Percentiles rank a stretch among this genome's conserved stretches.
Conservation (phyloP, 2,888 invertebrate species). For the Andrena fulva region DNA sequence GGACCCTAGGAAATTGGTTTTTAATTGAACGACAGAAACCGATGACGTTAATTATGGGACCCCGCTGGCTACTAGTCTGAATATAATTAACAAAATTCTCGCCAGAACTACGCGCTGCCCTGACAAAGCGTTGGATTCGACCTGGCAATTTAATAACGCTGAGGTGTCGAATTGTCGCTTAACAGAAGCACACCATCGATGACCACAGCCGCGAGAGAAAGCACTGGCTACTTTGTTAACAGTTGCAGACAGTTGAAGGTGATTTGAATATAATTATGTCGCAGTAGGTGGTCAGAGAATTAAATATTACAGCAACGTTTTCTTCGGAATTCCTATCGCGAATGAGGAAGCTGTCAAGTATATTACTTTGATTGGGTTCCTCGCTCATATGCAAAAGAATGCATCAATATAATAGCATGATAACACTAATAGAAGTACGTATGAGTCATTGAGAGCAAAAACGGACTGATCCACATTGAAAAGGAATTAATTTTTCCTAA, state of each 20-base stretch:
- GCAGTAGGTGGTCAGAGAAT: not conserved
- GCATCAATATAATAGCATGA: too few species aligned
- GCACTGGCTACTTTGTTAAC: not conserved
- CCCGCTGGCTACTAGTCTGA: conserved; percentile 18
- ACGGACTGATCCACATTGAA: too few species aligned
- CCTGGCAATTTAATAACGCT: conserved; percentile 25
- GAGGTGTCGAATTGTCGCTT: conserved; percentile 1
- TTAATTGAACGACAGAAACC: conserved; percentile 75
- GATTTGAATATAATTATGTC: not conserved
- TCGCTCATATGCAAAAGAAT: too few species aligned
- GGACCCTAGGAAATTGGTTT: conserved; percentile 74
- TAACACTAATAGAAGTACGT: too few species aligned
- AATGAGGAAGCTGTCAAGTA: too few species aligned
- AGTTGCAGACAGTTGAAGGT: not conserved
- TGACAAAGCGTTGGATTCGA: conserved; percentile 36
- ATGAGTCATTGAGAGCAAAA: too few species aligned
- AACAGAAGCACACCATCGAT: not conserved
- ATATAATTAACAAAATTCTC: conserved; percentile 62
- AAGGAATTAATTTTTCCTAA: too few species aligned
- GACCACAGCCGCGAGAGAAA: not conserved
- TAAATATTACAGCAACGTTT: not conserved
- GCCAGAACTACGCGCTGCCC: conserved; percentile 7
- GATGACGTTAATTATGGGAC: conserved; percentile 67
- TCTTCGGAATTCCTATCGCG: too few species aligned
- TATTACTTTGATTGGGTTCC: too few species aligned